Evolutionary conservation across 2,888 invertebrate species (phyloP).

Genomic region (Ochlodes sylvanus): DNA sequence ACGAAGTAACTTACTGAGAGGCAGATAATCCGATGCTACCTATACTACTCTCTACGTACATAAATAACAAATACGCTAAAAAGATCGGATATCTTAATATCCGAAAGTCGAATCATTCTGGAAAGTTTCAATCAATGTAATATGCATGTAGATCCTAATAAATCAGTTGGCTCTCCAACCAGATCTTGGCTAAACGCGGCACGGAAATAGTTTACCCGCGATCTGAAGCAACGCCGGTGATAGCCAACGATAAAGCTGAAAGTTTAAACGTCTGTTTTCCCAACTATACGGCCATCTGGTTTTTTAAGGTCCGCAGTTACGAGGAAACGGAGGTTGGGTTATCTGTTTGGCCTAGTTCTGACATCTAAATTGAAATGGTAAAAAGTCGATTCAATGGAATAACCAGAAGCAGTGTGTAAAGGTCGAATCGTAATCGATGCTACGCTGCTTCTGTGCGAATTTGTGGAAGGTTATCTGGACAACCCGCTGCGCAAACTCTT

Average conservation of each 20-base stretch:
- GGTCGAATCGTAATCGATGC: too few species aligned
- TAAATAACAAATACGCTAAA: too few species aligned
- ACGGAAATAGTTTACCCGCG: constrained; percentile 8
- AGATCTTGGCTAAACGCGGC: constrained; percentile 7
- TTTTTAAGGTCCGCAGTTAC: not conserved
- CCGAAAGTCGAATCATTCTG: constrained; percentile 26
- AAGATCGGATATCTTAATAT: too few species aligned
- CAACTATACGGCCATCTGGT: constrained; percentile 4
- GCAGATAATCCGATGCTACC: too few species aligned
- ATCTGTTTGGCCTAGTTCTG: not conserved
- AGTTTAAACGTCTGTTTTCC: constrained; percentile 19
- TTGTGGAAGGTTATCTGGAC: too few species aligned
- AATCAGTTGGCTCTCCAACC: constrained; percentile 23
- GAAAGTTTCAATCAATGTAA: constrained; percentile 26
- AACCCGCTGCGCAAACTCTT: too few species aligned
- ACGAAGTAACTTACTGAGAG: too few species aligned
- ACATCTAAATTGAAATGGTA: too few species aligned
- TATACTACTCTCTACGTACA: too few species aligned
- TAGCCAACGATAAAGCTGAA: constrained; percentile 23
- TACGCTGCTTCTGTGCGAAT: too few species aligned
- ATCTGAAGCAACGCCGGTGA: constrained; percentile 9
- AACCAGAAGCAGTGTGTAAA: too few species aligned
- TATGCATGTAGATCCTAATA: constrained; percentile 25
- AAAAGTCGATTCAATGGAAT: too few species aligned
- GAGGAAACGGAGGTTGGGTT: not conserved